These are phyloP conservation scores for Coleophora deauratella DNA, from an alignment of 2,888 invertebrate species.

Conservation along the genomic window DNA sequence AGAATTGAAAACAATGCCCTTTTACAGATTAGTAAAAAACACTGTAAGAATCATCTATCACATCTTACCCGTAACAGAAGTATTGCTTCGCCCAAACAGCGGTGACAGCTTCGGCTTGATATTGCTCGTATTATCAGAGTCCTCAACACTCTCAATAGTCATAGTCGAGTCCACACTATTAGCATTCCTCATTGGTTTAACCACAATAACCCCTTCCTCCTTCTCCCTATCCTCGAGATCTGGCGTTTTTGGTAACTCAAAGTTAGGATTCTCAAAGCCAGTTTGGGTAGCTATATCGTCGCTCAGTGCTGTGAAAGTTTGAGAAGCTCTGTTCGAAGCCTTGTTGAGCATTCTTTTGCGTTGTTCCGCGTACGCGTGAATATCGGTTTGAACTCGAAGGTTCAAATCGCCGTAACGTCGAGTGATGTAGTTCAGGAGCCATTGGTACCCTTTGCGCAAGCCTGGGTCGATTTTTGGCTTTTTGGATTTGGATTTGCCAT, in stretches of 20 bases:
- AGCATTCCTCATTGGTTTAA: slow-evolving; percentile 46
- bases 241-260: slow-evolving; percentile 27
- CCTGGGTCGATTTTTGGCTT: slow-evolving; percentile 77
- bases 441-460: slow-evolving; percentile 79
- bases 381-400: slow-evolving; percentile 77
- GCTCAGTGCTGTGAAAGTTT: slow-evolving; percentile 40
- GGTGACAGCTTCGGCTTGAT: slow-evolving; percentile 58
- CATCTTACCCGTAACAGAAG: not conserved
- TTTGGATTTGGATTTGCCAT: slow-evolving; percentile 32
- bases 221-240: slow-evolving; percentile 20
- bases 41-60: too few species aligned
- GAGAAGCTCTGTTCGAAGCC: slow-evolving; percentile 44
- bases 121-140: slow-evolving; percentile 38
- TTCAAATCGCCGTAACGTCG: slow-evolving; percentile 78
- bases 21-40: too few species aligned
- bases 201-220: slow-evolving; percentile 46
- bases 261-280: slow-evolving; percentile 66
- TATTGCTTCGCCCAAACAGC: slow-evolving; percentile 39
- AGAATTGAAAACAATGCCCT: too few species aligned
- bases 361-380: slow-evolving; percentile 69
- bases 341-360: slow-evolving; percentile 51
- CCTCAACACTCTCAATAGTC: slow-evolving; percentile 53
- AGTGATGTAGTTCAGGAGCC: slow-evolving; percentile 81
- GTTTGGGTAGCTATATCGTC: slow-evolving; percentile 62
- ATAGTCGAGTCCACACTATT: slow-evolving; percentile 56